Evolutionary conservation across 2,888 invertebrate species (phyloP).

Genomic region (Caenorhabditis auriculariae): DNA sequence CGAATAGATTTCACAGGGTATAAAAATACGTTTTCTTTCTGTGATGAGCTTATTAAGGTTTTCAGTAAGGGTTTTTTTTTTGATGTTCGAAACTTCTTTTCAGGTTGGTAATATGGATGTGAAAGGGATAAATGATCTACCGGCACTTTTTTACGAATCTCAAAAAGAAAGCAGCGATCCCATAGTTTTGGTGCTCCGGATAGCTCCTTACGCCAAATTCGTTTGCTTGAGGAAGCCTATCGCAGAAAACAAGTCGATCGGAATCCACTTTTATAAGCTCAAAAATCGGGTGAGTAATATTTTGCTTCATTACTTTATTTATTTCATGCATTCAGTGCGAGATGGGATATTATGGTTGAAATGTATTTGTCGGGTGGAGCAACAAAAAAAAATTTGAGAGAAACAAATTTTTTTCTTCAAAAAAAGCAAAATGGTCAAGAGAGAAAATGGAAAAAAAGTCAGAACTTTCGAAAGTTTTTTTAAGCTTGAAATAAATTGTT

Average conservation of each 20-base stretch:
- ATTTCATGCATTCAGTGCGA: too few relatives aligned
- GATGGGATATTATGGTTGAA: too few relatives aligned
- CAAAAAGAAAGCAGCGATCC: conserved; percentile 3
- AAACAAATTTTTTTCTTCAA: too few relatives aligned
- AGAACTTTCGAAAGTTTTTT: too few relatives aligned
- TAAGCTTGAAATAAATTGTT: too few relatives aligned
- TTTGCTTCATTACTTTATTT: background rate
- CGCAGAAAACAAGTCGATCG: conserved; percentile 4
- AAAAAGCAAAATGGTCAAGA: too few relatives aligned
- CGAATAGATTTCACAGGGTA: too few relatives aligned
- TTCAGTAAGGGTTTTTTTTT: too few relatives aligned
- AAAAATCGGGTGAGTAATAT: conserved; percentile 6
- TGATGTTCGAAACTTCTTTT: too few relatives aligned
- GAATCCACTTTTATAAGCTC: conserved; percentile 2
- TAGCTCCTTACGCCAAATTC: conserved; percentile 2
- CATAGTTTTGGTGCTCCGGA: conserved; percentile 5
- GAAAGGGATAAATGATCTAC: conserved; percentile 5
- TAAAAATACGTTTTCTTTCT: too few relatives aligned
- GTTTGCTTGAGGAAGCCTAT: conserved; percentile 3
- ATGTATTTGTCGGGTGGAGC: conserved; percentile 1
- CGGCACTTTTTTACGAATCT: conserved; percentile 6
- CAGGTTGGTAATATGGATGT: too few relatives aligned
- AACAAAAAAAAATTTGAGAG: background rate
- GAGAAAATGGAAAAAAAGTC: too few relatives aligned
- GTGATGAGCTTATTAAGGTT: conserved; percentile 9